Conservation (phyloP, 2,113 vertebrate genomes). For the Sapayoa aenigma region DNA sequence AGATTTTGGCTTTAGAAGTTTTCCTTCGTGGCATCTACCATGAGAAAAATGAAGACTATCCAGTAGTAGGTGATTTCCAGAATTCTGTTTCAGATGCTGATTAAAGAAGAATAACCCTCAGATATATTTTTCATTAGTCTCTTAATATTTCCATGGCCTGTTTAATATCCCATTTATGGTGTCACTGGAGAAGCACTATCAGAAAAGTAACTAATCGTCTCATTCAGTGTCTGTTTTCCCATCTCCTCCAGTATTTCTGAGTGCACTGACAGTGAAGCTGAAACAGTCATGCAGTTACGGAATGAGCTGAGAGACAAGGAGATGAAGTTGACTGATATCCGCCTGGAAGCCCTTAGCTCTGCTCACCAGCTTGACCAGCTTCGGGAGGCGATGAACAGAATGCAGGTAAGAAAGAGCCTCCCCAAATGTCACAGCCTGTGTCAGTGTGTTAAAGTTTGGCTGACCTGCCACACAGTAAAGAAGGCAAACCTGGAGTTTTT, state of each 20-base stretch:
- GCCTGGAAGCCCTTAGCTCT: conserved; percentile 95
- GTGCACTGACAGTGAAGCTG: conserved; percentile 90
- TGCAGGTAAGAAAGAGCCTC: conserved; percentile 83
- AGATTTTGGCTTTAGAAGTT: conserved; percentile 2
- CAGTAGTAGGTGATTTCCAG: not conserved
- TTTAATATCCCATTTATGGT: not conserved
- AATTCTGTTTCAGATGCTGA: not conserved
- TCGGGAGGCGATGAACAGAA: conserved; percentile 95
- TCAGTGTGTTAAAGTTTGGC: not conserved
- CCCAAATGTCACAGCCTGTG: not conserved
- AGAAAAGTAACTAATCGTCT: not conserved
- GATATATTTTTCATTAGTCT: not conserved
- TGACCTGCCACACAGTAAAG: not conserved
- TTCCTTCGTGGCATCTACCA: not conserved
- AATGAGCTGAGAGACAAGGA: conserved; percentile 96
- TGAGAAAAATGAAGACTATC: not conserved
- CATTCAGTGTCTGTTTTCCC: not conserved
- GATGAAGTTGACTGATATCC: conserved; percentile 98
- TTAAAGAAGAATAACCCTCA: not conserved
- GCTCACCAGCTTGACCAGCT: conserved; percentile 98
- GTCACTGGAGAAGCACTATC: not conserved
- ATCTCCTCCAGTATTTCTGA: conserved; percentile 83
- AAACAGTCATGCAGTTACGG: conserved; percentile 93
- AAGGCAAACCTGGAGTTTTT: not conserved
- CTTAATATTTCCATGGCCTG: not conserved